Evolutionary conservation across 2,888 invertebrate species (phyloP), one percentile per base, ranked within the genome.

Genomic region (Eilema sororculum): DNA sequence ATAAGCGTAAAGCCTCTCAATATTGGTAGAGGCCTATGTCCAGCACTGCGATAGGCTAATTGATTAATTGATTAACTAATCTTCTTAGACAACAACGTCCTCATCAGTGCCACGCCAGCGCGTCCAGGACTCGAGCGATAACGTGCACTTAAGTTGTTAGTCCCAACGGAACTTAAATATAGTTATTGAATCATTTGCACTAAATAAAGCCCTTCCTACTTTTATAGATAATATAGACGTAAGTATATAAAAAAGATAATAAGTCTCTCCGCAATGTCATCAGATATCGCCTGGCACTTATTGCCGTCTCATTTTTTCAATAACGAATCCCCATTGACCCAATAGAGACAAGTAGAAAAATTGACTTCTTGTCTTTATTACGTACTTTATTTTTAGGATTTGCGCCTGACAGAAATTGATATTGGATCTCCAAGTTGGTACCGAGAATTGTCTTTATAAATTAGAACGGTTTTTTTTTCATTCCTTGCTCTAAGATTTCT

Each of bases 371-470:
- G 67, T 33, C 73, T 74, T 75, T 78, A 75, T 81, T 78, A 82
- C 67, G 73, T 56, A 62, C 24, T 78, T 80, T 68, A 67, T 67
- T 77, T 77, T 81, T 75, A 25, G 24, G 60, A 30, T 62, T 73
- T 77, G 71, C 69, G 65, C 72, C 64, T 71, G 74, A 73, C 73
- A 76, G 71, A 71, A 73, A 81, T 74, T 79, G 70, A 79, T 79
- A 74, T 72, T 70, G 65, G 22, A 67, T 62, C 62, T 37, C 20
- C 9, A 20, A 8, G 30, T 62, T 8, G 59, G 60, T 56, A 33
- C n/a, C 30, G 20, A 37, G 3, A 28, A 61, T 30, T 67, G 46
- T n/a, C 20, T 46, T 60, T 46, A 46, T 60, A n/a, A 67, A 67
- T 67, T 28, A 62, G n/a, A 57, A 52, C 16, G 10, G 24, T 57